Conservation (phyloP, 1,140 invertebrate genomes). For the Drosophila nannoptera region DNA sequence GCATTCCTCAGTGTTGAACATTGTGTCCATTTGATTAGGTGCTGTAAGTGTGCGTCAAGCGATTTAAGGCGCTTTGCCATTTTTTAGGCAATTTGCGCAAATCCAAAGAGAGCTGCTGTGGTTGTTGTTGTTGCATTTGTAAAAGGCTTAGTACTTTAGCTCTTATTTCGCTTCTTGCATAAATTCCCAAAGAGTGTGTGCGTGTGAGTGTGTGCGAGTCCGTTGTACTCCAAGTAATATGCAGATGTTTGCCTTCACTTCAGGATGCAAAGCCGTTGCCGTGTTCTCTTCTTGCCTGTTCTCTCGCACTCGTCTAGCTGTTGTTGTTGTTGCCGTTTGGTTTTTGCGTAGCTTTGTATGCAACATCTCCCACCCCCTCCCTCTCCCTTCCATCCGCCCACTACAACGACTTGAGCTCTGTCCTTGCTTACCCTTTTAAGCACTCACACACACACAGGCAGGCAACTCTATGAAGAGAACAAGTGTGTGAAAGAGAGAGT, state of each 20-base stretch:
- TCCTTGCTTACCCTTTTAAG: slow-evolving; percentile 41
- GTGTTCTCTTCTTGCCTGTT: slow-evolving; percentile 11
- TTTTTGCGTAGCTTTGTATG: too few relatives aligned
- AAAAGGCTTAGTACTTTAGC: slow-evolving; percentile 3
- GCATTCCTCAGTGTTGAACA: slow-evolving; percentile 32
- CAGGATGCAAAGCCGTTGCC: slow-evolving; percentile 41
- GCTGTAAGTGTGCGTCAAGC: slow-evolving; percentile 1
- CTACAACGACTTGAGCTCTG: slow-evolving; percentile 10
- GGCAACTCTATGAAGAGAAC: slow-evolving; percentile 4
- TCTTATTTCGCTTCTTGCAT: slow-evolving; percentile 1
- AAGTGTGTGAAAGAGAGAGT: neutral
- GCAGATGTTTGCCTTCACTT: slow-evolving; percentile 13
- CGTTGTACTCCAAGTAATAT: slow-evolving; percentile 18
- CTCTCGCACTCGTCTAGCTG: neutral
- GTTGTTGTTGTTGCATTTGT: neutral
- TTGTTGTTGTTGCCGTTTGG: too few relatives aligned
- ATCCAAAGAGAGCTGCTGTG: neutral
- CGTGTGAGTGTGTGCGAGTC: neutral
- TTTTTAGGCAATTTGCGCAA: slow-evolving; percentile 5
- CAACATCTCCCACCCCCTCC: neutral
- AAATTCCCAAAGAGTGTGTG: neutral
- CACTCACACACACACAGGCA: slow-evolving; percentile 11
- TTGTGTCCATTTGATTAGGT: neutral
- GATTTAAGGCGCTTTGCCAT: neutral
- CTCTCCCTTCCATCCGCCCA: neutral